Evolutionary conservation across 1,140 invertebrate species (phyloP).

Genomic region (Drosophila seguyi): DNA sequence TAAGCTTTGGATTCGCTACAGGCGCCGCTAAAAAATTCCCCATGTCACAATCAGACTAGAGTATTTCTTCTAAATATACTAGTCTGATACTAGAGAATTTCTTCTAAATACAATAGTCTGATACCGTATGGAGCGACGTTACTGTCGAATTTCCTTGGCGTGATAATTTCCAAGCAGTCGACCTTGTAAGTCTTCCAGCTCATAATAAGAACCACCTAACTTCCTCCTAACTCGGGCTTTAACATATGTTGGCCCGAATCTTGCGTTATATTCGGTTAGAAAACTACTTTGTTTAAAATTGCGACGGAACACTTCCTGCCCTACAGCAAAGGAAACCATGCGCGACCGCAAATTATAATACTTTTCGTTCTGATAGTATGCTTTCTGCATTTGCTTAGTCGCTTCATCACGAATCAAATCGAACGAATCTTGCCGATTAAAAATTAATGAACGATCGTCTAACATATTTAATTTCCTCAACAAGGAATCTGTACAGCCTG

Average conservation of each 20-base stretch:
- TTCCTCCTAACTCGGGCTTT: background rate
- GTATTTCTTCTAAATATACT: too few relatives aligned
- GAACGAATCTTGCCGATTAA: too few relatives aligned
- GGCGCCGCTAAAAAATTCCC: too few relatives aligned
- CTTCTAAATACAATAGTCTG: background rate
- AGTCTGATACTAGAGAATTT: background rate
- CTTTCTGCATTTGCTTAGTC: too few relatives aligned
- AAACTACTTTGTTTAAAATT: background rate
- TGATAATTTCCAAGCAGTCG: background rate
- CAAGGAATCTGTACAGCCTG: too few relatives aligned
- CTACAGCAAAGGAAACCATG: background rate
- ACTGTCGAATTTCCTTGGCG: background rate
- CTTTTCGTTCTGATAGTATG: too few relatives aligned
- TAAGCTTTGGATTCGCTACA: too few relatives aligned
- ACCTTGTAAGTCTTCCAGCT: background rate
- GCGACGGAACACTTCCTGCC: background rate
- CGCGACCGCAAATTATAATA: too few relatives aligned
- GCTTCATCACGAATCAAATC: too few relatives aligned
- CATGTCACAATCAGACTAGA: too few relatives aligned
- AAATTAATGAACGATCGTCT: too few relatives aligned
- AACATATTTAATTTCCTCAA: too few relatives aligned
- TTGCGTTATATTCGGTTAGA: background rate
- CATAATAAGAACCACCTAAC: background rate
- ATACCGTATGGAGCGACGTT: background rate
- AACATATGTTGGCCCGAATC: background rate